These are phyloP conservation scores for Dolichomitus sp. DNA, from an alignment of 2,888 invertebrate genomes.

Conservation along the genomic window DNA sequence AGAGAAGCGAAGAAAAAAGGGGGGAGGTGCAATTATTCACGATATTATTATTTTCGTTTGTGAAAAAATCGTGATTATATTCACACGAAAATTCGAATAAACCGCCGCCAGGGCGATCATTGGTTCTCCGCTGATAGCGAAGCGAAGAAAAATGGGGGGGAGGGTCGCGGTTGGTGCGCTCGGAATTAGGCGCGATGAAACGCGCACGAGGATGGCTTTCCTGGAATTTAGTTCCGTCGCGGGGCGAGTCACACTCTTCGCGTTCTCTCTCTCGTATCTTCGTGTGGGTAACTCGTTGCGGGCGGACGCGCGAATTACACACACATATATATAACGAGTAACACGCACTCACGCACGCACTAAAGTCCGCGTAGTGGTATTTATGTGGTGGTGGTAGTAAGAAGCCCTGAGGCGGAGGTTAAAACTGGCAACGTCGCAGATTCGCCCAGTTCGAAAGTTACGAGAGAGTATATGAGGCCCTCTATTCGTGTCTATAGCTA, in stretches of 20 bases:
- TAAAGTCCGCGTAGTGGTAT: not conserved
- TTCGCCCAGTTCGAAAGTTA: conserved; percentile 67
- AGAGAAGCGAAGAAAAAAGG: not conserved
- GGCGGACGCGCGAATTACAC: conserved; percentile 1
- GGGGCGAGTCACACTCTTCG: conserved; percentile 34
- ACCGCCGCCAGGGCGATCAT: conserved; percentile 7
- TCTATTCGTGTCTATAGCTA: conserved; percentile 13
- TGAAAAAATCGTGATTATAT: too few relatives aligned
- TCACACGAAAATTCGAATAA: conserved; percentile 19
- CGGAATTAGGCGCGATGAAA: conserved; percentile 38
- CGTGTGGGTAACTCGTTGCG: conserved; percentile 4
- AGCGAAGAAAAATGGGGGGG: not conserved
- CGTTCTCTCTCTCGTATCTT: conserved; percentile 3
- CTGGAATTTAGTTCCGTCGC: conserved; percentile 57
- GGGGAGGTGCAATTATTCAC: too few relatives aligned
- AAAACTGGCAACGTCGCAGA: conserved; percentile 65
- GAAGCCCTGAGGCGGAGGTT: conserved; percentile 34
- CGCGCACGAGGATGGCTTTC: conserved; percentile 57
- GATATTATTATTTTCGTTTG: too few relatives aligned
- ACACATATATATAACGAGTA: not conserved
- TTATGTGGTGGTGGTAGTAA: not conserved
- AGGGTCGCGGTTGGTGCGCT: conserved; percentile 2
- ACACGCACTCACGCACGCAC: conserved; percentile 26
- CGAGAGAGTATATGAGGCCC: conserved; percentile 21
- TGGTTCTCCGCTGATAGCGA: not conserved